Conservation (phyloP, 2,797 vertebrate genomes). For the Hypotaenidia philippensis region DNA sequence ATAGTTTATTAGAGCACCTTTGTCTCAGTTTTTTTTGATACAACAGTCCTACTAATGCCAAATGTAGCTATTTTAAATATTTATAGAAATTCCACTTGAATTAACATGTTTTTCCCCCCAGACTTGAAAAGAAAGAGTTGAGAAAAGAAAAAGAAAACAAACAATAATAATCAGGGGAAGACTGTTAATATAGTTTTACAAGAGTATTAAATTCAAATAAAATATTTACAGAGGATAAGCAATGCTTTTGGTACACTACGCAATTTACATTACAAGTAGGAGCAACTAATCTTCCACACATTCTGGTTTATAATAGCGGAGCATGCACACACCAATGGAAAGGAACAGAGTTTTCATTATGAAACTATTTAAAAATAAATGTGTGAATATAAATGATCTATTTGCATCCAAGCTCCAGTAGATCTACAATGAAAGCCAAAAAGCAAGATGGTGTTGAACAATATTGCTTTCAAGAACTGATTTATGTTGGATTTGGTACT, state of each 20-base stretch:
- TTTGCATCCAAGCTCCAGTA: constrained; percentile 65
- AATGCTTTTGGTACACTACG: constrained; percentile 21
- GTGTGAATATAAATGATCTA: constrained; percentile 76
- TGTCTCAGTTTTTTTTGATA: background rate
- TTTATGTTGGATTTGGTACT: constrained; percentile 37
- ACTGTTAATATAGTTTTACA: constrained; percentile 63
- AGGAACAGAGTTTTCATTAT: constrained; percentile 70
- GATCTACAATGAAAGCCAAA: constrained; percentile 64
- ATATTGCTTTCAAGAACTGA: constrained; percentile 54
- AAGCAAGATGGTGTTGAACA: constrained; percentile 61
- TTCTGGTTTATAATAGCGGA: constrained; percentile 60
- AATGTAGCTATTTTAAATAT: constrained; percentile 25
- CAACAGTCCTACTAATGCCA: background rate
- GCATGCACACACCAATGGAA: constrained; percentile 5
- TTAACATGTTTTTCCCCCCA: background rate
- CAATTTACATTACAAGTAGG: constrained; percentile 73
- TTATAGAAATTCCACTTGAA: constrained; percentile 19
- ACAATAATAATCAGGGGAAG: constrained; percentile 28
- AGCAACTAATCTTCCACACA: constrained; percentile 68
- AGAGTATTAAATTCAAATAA: constrained; percentile 73
- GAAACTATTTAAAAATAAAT: constrained; percentile 76
- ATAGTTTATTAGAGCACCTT: background rate
- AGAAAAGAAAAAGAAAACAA: constrained; percentile 8
- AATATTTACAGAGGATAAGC: constrained; percentile 61
- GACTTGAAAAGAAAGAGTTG: background rate